Evolutionary conservation across 2,113 vertebrate species (phyloP).

Genomic region (Passer domesticus): DNA sequence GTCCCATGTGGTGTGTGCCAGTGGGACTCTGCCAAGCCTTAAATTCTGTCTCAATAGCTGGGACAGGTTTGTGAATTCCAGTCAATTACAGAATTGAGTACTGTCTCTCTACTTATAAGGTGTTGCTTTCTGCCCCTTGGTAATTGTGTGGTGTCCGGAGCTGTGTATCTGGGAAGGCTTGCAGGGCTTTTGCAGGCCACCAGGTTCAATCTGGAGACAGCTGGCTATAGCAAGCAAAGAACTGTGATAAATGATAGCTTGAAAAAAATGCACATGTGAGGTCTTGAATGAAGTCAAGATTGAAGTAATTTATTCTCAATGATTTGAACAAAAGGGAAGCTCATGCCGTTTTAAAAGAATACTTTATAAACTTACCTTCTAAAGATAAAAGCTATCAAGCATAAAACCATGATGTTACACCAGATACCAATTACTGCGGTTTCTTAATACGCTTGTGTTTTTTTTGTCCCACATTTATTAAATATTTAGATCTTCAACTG

Average conservation of each 20-base stretch:
- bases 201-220: conserved; percentile 36
- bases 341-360: conserved; percentile 65
- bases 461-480: conserved; percentile 66
- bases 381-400: conserved; percentile 68
- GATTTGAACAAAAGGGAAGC: conserved; percentile 64
- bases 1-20: fast-evolving
- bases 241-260: conserved; percentile 50
- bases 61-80: not conserved
- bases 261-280: not conserved
- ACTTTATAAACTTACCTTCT: conserved; percentile 64
- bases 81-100: not conserved
- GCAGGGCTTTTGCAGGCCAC: not conserved
- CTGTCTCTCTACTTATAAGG: not conserved
- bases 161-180: not conserved
- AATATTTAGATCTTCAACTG: conserved; percentile 70
- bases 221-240: conserved; percentile 20
- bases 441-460: conserved; percentile 59
- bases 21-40: not conserved
- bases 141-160: not conserved
- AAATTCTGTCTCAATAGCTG: not conserved
- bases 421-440: conserved; percentile 25
- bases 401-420: conserved; percentile 31
- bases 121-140: not conserved
- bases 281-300: conserved; percentile 70
- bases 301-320: conserved; percentile 74